Base-by-base conservation (phyloP, 2,113 vertebrate genomes). In the Crotophaga sulcirostris region DNA sequence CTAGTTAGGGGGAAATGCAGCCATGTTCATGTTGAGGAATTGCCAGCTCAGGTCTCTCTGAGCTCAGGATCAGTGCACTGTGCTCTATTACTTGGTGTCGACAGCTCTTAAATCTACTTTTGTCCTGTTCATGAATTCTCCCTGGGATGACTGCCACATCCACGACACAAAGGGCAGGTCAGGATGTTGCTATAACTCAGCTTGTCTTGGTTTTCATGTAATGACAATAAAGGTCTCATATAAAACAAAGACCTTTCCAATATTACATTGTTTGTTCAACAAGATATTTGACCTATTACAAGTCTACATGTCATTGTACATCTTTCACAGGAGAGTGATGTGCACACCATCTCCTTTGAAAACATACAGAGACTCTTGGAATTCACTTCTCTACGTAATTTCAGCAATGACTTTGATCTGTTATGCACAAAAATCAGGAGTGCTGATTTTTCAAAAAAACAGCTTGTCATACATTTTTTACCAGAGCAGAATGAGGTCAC, bases 151-250 rank as follows among this genome's bases (percentile, higher is more conserved):
- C 49, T 91, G 70, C 74, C 74, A 84, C 62, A 58, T 91, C 20
- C 69, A 73, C 75, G 64, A 29, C 81, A 91, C 84, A 96, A 91
- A 94, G 84, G 42, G 84, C 66, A 84, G 89, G 89, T 63, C 89
- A 85, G 62, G 93, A 89, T 93, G 84, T 93, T 87, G 62, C 91
- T 40, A n/a, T 89, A 94, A 73, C n/a, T 96, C 81, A 76, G 52
- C 89, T 89, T 89, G 89, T 84, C 89, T 87, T 76, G 36, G 54
- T 94, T 94, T 96, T 93, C 78, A 17, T 60, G 23, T 36, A 81
- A 31, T 18, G 10, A 69, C 86, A 93, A 63, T 89, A 77, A 87
- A 86, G 33, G 45, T 83, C 75, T 86, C 45, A 90, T 34, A 70
- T 84, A 70, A 85, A 94, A 59, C 56, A 77, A 83, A 91, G 52